Base-by-base conservation (phyloP, 2,113 vertebrate species). In the Psittacula cyanocephala region DNA sequence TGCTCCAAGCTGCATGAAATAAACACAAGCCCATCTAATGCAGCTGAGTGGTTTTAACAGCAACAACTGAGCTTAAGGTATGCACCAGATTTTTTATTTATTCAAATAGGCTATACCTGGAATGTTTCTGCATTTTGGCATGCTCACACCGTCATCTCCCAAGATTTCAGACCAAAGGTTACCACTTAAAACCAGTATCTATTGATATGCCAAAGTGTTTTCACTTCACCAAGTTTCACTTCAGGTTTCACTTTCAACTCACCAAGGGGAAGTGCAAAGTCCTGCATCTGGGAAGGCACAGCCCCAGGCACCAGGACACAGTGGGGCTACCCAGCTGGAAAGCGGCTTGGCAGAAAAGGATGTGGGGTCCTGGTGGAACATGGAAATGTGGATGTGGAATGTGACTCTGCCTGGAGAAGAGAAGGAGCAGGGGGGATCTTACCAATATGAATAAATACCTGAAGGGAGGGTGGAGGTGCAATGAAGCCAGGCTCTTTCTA, bases 401-500 rank as follows among this genome's bases (percentile, higher is more conserved):
- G 1, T 2, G 27, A 49, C 35, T 7, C 63, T 63, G 24, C 12
- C 14, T n/a, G 28, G 18, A 24, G n/a, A 74, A 60, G 12, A 49
- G 14, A 69, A 55, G 50, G 41, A 55, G 27, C 0, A 0, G 16
- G 12, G 12, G 11, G 5, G 14, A 70, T n/a, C 33, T 72, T 18
- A 43, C 4, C 35, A 22, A 7, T 13, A 22, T 17, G 27, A 60
- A 64, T 13, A 57, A 67, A 47, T 5, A 80, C 23, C 31, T 31
- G 17, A 76, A 7, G 5, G 13, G 7, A 72, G 17, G 9, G 7
- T 4, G 5, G 52, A 53, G 53, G 18, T 27, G 23, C 1, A 2
- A 65, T 3, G 1, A 17, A 82, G 29, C 8, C 89, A 71, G 27
- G 62, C 19, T 80, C 41, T 44, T 76, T 18, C 17, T 16, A 62